Conservation (phyloP, 2,797 vertebrate genomes). For the Sebastes cheni region DNA sequence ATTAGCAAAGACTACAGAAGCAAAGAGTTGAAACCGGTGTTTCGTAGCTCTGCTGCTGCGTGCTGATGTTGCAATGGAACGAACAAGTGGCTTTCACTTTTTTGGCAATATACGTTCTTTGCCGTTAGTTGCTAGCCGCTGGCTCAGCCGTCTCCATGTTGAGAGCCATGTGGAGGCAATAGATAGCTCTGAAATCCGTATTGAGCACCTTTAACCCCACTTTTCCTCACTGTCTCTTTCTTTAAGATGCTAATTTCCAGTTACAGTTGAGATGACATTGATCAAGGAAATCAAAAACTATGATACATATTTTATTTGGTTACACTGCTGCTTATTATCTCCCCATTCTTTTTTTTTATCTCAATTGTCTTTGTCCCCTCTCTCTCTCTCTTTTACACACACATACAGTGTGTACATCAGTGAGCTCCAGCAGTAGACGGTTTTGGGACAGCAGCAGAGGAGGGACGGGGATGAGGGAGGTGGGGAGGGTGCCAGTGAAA, state of each 20-base stretch:
- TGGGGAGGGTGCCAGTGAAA: slow-evolving; percentile 13
- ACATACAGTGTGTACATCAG: not conserved
- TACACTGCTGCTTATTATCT: not conserved
- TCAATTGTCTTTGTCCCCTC: not conserved
- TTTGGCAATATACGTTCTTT: no score
- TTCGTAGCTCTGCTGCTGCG: no score
- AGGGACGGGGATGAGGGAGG: not conserved
- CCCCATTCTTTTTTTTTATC: not conserved
- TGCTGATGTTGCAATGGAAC: no score
- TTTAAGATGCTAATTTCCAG: not conserved
- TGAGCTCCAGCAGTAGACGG: not conserved
- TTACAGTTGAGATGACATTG: not conserved
- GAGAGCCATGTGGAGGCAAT: not conserved
- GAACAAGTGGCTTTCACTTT: no score
- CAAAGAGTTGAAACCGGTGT: no score
- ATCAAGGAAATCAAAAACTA: not conserved
- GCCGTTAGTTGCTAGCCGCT: not conserved
- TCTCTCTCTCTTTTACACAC: not conserved
- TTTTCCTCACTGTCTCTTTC: not conserved
- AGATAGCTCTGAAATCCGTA: not conserved
- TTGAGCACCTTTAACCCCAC: not conserved
- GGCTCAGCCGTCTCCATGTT: not conserved
- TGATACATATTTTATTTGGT: not conserved
- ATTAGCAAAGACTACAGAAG: no score
- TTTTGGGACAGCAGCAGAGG: slow-evolving; percentile 18